Conservation (phyloP, 2,797 vertebrate genomes). For the Hirundo rustica region DNA sequence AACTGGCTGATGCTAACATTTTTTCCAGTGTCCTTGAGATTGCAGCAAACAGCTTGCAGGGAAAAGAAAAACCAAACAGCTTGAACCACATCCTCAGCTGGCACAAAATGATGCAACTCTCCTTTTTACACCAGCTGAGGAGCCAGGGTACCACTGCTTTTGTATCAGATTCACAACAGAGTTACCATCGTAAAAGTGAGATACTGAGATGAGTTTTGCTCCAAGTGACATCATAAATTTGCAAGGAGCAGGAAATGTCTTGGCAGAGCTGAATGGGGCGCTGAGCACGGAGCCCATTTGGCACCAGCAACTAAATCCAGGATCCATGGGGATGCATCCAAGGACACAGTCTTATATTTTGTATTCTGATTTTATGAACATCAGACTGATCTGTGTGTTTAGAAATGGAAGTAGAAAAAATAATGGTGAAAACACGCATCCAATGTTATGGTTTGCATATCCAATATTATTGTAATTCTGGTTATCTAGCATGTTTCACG, state of each 20-base stretch:
- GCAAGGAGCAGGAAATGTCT: neutral
- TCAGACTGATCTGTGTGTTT: neutral
- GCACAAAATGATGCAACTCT: neutral
- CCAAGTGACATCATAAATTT: conserved; percentile 27
- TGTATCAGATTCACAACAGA: neutral
- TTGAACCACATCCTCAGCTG: conserved; percentile 16
- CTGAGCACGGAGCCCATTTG: neutral
- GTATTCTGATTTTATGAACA: neutral
- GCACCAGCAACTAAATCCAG: neutral
- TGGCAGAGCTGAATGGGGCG: neutral
- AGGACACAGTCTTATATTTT: neutral
- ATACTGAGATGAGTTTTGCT: neutral
- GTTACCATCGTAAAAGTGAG: neutral
- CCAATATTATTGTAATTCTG: neutral
- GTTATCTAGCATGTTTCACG: neutral
- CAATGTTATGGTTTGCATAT: neutral
- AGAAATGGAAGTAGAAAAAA: neutral
- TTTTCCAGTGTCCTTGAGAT: conserved; percentile 20
- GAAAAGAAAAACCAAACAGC: neutral
- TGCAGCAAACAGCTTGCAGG: neutral
- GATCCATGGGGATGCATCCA: neutral
- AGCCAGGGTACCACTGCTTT: conserved; percentile 10
- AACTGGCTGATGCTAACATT: conserved; percentile 39
- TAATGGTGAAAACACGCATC: neutral
- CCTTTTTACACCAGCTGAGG: neutral